Evolutionary conservation across 37 sponge, comb jelly and placozoan species (phyloP).

Genomic region (Cliona cf. orientalis): DNA sequence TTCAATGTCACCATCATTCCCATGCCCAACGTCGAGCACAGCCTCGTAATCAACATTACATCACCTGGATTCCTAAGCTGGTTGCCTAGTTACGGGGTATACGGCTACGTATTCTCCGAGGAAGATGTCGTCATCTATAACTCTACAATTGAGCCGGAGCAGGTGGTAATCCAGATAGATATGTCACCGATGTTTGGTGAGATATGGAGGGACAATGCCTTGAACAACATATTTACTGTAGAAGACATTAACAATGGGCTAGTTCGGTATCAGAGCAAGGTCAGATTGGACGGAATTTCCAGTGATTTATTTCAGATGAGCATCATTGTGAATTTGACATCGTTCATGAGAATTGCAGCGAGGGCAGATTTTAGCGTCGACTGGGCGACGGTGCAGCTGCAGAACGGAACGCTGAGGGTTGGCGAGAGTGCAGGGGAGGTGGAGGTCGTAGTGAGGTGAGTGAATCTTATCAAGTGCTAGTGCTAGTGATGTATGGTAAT

Average conservation of each 20-base stretch:
- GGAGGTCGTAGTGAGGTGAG: conserved; percentile 18
- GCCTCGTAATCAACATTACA: conserved; percentile 11
- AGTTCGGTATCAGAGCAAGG: conserved; percentile 8
- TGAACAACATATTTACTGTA: conserved; percentile 8
- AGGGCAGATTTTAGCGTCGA: neutral
- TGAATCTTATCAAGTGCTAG: no score
- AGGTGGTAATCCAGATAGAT: conserved; percentile 8
- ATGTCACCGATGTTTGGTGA: neutral
- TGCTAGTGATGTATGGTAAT: no score
- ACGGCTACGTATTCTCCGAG: conserved; percentile 22
- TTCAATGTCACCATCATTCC: neutral
- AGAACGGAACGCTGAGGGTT: neutral
- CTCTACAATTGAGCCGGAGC: neutral
- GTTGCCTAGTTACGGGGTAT: neutral
- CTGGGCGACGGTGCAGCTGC: conserved; percentile 13
- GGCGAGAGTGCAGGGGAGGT: neutral
- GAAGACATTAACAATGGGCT: neutral
- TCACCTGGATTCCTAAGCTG: conserved; percentile 13
- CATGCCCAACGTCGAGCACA: neutral
- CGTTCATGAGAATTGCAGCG: neutral
- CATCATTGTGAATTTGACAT: neutral
- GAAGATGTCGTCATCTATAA: neutral
- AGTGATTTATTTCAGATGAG: neutral
- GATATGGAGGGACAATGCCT: neutral
- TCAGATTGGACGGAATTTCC: neutral